Percentiles rank a stretch among this genome's conserved stretches.
Evolutionary conservation across 2,888 invertebrate genomes (phyloP).

Genomic region (Mesodorylaimus sp.): DNA sequence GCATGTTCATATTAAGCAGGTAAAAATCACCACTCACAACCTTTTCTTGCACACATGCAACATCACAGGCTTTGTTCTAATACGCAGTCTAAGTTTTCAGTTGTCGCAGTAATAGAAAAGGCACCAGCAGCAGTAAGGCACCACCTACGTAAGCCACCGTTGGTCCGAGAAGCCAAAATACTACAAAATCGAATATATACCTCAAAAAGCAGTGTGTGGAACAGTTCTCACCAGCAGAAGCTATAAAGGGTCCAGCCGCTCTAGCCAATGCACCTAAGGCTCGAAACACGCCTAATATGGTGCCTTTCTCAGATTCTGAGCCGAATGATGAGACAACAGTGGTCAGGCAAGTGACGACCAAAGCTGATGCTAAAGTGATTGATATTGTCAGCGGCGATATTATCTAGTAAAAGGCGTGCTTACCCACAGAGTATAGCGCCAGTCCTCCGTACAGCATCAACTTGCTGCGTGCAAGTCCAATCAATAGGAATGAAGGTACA

Average conservation of each 20-base stretch:
- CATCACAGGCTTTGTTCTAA: too few relatives aligned
- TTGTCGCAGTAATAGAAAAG: conserved; percentile 31
- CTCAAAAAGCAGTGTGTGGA: conserved; percentile 9
- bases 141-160: conserved; percentile 60
- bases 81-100: too few relatives aligned
- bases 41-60: too few relatives aligned
- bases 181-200: conserved; percentile 36
- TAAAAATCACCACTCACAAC: too few relatives aligned
- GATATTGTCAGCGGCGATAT: neutral
- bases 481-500: conserved; percentile 62
- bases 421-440: conserved; percentile 69
- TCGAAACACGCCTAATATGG: conserved; percentile 75
- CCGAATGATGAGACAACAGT: conserved; percentile 70
- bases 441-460: conserved; percentile 58
- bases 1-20: too few relatives aligned
- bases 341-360: conserved; percentile 85
- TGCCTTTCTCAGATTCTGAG: conserved; percentile 57
- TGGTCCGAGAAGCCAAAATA: conserved; percentile 79
- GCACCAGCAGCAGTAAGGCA: conserved; percentile 53
- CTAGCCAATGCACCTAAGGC: conserved; percentile 82
- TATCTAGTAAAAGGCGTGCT: conserved; percentile 35
- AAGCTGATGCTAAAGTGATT: conserved; percentile 38
- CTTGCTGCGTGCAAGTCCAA: conserved; percentile 50
- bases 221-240: conserved; percentile 50
- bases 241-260: conserved; percentile 70